Evolutionary conservation across 2,113 vertebrate species (phyloP).

Genomic region (Alaudala cheleensis): DNA sequence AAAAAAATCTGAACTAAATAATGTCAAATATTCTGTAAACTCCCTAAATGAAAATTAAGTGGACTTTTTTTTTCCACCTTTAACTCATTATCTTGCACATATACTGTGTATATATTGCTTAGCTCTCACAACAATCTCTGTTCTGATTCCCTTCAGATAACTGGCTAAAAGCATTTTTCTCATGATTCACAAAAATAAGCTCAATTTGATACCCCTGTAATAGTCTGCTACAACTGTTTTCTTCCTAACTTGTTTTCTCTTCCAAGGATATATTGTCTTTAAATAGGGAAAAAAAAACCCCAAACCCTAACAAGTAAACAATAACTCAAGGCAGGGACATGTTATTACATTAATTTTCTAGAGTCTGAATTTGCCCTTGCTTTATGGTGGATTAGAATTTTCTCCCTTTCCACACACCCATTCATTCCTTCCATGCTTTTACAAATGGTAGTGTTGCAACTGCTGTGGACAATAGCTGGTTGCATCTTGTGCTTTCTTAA

Average conservation of each 20-base stretch:
- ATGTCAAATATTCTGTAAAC: not conserved
- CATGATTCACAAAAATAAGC: not conserved
- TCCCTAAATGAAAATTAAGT: not conserved
- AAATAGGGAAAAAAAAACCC: not conserved
- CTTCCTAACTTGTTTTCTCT: not conserved
- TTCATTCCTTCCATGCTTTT: not conserved
- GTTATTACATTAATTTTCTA: not conserved
- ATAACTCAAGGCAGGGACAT: not conserved
- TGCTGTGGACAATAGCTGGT: not conserved
- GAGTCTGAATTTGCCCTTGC: not conserved
- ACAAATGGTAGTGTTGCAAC: not conserved
- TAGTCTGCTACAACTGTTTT: not conserved
- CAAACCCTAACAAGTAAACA: not conserved
- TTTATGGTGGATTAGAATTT: not conserved
- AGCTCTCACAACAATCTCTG: not conserved
- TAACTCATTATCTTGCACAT: not conserved
- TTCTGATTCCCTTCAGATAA: not conserved
- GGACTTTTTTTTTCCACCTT: not conserved
- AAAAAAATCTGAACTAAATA: constrained; percentile 1
- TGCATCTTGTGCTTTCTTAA: not conserved
- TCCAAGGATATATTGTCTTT: not conserved
- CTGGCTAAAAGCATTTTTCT: not conserved
- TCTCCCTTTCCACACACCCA: not conserved
- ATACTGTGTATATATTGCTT: not conserved
- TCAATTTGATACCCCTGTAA: not conserved